Percentiles rank a stretch among this genome's conserved stretches.
These are phyloP conservation scores for Percopsis transmontana DNA, from an alignment of 2,113 vertebrate genomes.

Conservation along the genomic window DNA sequence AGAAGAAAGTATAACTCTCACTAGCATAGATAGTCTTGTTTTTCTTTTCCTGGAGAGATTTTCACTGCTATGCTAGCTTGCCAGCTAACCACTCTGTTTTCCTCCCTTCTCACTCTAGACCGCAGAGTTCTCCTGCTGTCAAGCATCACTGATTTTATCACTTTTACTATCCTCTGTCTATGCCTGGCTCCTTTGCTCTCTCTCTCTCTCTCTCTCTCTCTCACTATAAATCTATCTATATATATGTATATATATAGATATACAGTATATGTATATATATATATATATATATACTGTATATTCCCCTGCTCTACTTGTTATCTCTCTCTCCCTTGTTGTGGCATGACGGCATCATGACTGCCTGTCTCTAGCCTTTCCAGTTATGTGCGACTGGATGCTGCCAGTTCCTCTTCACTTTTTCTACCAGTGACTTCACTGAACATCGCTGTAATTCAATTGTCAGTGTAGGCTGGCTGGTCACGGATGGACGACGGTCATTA, in stretches of 20 bases:
- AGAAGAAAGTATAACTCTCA: too few relatives aligned
- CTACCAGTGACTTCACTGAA: constrained; percentile 4
- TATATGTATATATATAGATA: too few relatives aligned
- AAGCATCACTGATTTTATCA: constrained; percentile 48
- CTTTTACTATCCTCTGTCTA: constrained; percentile 38
- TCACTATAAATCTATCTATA: not conserved
- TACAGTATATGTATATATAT: too few relatives aligned
- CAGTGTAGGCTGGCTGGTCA: constrained; percentile 1
- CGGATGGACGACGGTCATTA: not conserved
- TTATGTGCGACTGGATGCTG: constrained; percentile 2
- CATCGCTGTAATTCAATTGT: constrained; percentile 13
- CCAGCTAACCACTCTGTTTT: constrained; percentile 15
- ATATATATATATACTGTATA: too few relatives aligned
- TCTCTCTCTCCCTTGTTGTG: not conserved
- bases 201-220: not conserved
- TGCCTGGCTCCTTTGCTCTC: too few relatives aligned
- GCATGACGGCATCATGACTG: not conserved
- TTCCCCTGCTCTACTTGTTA: constrained; percentile 2
- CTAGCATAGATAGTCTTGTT: too few relatives aligned
- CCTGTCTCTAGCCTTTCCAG: constrained; percentile 9
- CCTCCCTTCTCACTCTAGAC: too few relatives aligned
- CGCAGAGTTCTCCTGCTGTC: constrained; percentile 17
- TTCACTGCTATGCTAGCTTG: constrained; percentile 1
- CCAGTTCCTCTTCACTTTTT: not conserved
- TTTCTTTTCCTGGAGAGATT: constrained; percentile 7